Evolutionary conservation across 1,140 invertebrate genomes (phyloP).

Genomic region (Lepidotrigona ventralis): DNA sequence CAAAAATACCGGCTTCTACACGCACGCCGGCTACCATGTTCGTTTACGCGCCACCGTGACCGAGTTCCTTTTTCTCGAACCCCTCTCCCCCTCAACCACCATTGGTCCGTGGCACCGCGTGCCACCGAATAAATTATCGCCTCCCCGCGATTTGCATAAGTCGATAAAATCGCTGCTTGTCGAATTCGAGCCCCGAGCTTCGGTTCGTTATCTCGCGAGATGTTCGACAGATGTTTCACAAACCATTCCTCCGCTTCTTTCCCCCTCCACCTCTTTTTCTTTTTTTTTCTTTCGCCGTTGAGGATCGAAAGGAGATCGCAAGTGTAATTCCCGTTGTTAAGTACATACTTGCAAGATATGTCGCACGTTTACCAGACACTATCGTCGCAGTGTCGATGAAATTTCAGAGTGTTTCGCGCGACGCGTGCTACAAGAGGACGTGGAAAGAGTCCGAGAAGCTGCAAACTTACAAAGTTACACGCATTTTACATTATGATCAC

Average conservation of each 20-base stretch:
- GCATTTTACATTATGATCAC: no score
- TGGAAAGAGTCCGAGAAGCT: no score
- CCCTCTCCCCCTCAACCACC: not conserved
- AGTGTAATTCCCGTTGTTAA: not conserved
- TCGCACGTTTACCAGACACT: no score
- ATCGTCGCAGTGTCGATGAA: no score
- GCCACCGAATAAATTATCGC: slow-evolving; percentile 31
- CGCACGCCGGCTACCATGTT: slow-evolving; percentile 55
- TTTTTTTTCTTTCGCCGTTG: not conserved
- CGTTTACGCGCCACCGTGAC: slow-evolving; percentile 60
- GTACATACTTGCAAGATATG: no score
- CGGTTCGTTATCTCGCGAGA: slow-evolving; percentile 32
- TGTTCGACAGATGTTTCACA: slow-evolving; percentile 44
- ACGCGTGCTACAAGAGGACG: no score
- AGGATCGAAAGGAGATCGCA: not conserved
- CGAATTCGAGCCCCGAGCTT: slow-evolving; percentile 29
- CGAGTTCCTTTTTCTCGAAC: slow-evolving; percentile 39
- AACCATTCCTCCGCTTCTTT: not conserved
- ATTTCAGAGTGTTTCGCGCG: no score
- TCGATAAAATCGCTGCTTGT: slow-evolving; percentile 60
- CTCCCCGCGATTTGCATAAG: slow-evolving; percentile 54
- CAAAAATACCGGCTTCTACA: slow-evolving; percentile 64
- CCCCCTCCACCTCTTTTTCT: no score
- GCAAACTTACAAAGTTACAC: no score
- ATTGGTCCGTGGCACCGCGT: not conserved